Evolutionary conservation across 1,140 invertebrate genomes (phyloP).

Genomic region (Myzus persicae): DNA sequence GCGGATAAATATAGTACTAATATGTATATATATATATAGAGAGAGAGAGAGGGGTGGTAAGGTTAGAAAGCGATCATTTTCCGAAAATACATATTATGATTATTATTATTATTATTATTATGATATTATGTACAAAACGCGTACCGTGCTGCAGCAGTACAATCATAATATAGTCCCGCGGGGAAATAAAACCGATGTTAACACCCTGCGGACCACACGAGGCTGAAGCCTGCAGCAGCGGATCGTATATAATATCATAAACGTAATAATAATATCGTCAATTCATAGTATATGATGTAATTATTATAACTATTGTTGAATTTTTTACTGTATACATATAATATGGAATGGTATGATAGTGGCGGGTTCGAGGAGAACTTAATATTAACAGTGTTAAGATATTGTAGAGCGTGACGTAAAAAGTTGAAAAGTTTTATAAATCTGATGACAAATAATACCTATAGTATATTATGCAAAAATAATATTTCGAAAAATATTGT

Average conservation of each 20-base stretch:
- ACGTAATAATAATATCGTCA: not conserved
- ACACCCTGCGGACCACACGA: not conserved
- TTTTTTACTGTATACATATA: no score
- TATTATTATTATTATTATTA: not conserved
- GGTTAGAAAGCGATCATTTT: slow-evolving; percentile 20
- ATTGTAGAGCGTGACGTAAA: not conserved
- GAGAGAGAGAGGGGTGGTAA: no score
- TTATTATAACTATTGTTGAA: not conserved
- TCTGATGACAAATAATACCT: not conserved
- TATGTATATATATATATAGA: not conserved
- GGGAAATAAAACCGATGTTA: not conserved
- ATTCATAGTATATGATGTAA: not conserved
- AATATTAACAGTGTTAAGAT: no score
- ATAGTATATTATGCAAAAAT: no score
- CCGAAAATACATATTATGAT: slow-evolving; percentile 13
- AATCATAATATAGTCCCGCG: not conserved
- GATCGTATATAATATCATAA: not conserved
- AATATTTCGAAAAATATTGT: no score
- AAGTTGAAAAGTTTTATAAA: not conserved
- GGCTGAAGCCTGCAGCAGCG: not conserved
- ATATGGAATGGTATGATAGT: no score
- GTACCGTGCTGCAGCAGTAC: not conserved
- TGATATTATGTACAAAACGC: not conserved
- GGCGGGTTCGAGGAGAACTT: no score
- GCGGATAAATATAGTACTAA: not conserved